Evolutionary conservation across 1,140 invertebrate species (phyloP), one percentile per base, ranked within the genome.

Genomic region (Drosophila ercepeae): DNA sequence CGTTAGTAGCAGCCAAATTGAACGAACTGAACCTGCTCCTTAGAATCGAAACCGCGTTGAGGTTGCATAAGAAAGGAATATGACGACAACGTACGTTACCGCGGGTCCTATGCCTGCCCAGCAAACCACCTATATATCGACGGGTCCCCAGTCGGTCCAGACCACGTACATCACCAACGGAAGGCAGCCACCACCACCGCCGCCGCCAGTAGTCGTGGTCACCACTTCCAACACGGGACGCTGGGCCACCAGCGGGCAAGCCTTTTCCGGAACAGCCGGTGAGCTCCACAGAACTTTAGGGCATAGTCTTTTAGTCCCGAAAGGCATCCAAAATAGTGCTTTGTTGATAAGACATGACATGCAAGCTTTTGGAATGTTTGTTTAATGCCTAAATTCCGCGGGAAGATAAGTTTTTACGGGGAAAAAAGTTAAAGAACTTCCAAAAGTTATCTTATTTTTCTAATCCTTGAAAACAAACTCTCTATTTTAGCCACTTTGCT

Each of bases 11-110:
- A 19, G 52, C 27, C 34, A 52, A 54, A 34, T 44, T 69, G 69
- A 73, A 44, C 68, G 57, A 63, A 73, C 27, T 57, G 36, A 52
- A 23, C 41, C 2, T 23, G 44, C 27, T 63, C 34, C 61, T 64
- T 51, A 8, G 3, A 21, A 32, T 23, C 25, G 18, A 13, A 32
- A 13, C 0, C 11, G 3, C 3, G 13, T 11, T 44, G 14, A 6
- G 25, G n/a, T 45, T 64, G 18, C 25, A 49, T 54, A 59, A 59
- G 16, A 0, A 9, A 23, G n/a, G 3, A 53, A 29, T 36, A 82
- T 82, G 78, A 59, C 73, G 2, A 83, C 61, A 6, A 54, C 54
- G 0, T 84, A 84, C 36, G 58, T 79, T 16, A 65, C 63, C 6
- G 18, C 61, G 39, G 69, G 57, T 6, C 50, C 42, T 53, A 46